These are phyloP conservation scores for Cyprinus carpio DNA, from an alignment of 2,113 vertebrate species.

Conservation along the genomic window DNA sequence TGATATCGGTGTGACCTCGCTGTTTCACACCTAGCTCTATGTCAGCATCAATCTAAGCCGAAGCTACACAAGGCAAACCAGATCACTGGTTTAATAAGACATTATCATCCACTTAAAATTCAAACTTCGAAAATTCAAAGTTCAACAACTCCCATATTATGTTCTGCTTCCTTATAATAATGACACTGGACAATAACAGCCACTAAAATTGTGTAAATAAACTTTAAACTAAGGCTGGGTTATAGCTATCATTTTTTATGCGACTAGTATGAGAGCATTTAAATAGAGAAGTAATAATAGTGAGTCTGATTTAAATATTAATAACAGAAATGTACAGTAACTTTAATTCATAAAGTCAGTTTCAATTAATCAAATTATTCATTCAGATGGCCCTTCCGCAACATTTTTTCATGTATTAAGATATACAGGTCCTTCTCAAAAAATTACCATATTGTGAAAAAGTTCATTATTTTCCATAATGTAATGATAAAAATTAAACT, in stretches of 20 bases:
- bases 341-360: not conserved
- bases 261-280: not conserved
- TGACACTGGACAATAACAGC: not conserved
- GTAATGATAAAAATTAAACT: too few relatives aligned
- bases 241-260: not conserved
- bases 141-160: not conserved
- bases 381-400: not conserved
- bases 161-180: not conserved
- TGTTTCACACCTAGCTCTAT: not conserved
- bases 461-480: too few relatives aligned
- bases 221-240: not conserved
- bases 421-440: too few relatives aligned
- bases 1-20: conserved; percentile 60
- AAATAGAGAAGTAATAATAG: not conserved
- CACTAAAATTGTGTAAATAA: not conserved
- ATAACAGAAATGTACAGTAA: not conserved
- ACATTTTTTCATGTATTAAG: not conserved
- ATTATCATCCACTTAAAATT: not conserved
- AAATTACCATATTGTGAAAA: too few relatives aligned
- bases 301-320: not conserved
- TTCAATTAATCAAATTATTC: not conserved
- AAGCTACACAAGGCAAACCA: not conserved
- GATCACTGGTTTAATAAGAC: not conserved
- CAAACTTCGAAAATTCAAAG: too few relatives aligned
- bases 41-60: not conserved